phyloP scores from a whole-genome alignment of 2,113 vertebrate genomes.

The Aphyosemion australe region DNA sequence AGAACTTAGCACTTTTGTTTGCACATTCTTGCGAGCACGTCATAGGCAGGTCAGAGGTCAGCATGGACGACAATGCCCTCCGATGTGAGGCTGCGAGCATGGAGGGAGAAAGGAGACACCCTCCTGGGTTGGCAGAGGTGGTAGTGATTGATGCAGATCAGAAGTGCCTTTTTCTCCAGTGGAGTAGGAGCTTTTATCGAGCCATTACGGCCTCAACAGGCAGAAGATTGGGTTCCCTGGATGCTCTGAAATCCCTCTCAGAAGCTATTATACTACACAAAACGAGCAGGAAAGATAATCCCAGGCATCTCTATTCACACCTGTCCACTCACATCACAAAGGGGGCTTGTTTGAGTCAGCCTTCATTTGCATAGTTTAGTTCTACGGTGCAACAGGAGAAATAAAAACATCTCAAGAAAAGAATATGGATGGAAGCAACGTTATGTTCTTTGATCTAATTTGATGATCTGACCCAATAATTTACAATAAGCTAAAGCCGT shows the following conservation, averaged over 20 bases:
- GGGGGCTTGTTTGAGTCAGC: constrained; percentile 35
- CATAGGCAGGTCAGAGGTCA: constrained; percentile 56
- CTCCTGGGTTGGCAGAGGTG: constrained; percentile 32
- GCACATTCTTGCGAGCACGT: constrained; percentile 44
- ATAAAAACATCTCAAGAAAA: constrained; percentile 11
- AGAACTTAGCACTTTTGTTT: background rate
- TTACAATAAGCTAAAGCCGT: too few species aligned
- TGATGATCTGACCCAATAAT: too few species aligned
- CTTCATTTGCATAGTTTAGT: constrained; percentile 43
- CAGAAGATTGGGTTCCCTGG: constrained; percentile 59
- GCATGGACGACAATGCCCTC: constrained; percentile 23
- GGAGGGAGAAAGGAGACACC: constrained; percentile 58
- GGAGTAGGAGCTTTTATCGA: constrained; percentile 56
- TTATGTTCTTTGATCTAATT: background rate
- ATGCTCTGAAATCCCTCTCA: constrained; percentile 49
- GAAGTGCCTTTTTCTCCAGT: constrained; percentile 36
- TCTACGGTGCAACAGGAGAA: constrained; percentile 22
- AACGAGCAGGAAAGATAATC: constrained; percentile 48
- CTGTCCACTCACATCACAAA: constrained; percentile 65
- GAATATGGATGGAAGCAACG: background rate
- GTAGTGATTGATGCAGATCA: constrained; percentile 43
- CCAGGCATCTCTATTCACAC: constrained; percentile 67
- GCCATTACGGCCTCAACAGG: constrained; percentile 45
- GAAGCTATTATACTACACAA: constrained; percentile 56
- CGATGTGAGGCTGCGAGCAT: constrained; percentile 3